Conservation (phyloP, 2,888 invertebrate species). For the Aethes cnicana region DNA sequence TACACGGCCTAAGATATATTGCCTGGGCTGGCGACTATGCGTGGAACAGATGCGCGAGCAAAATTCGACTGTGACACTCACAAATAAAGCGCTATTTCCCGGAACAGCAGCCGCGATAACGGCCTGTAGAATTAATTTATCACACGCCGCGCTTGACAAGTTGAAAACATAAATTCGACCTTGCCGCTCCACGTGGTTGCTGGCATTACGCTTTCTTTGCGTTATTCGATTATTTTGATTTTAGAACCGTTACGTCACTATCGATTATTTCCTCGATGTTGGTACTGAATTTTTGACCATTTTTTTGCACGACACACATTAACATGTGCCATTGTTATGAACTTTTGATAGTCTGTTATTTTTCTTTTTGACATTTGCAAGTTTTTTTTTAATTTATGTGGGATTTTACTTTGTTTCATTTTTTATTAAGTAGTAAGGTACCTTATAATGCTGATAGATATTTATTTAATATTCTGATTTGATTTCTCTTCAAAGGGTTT, state of each 20-base stretch:
- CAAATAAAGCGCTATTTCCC: slow-evolving; percentile 45
- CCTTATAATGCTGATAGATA: too few relatives aligned
- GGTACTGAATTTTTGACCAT: too few relatives aligned
- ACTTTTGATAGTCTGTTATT: too few relatives aligned
- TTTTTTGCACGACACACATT: too few relatives aligned
- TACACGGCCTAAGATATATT: slow-evolving; percentile 83
- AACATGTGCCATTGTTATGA: too few relatives aligned
- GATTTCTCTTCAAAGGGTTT: too few relatives aligned
- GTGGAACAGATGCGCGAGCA: slow-evolving; percentile 56
- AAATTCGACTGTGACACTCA: slow-evolving; percentile 44
- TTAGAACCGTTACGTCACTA: slow-evolving; percentile 33
- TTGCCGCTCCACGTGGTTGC: slow-evolving; percentile 81
- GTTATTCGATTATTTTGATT: slow-evolving; percentile 38
- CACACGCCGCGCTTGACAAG: slow-evolving; percentile 83
- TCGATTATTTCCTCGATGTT: slow-evolving; percentile 37
- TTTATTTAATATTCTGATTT: too few relatives aligned
- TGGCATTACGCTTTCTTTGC: slow-evolving; percentile 57
- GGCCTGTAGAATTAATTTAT: slow-evolving; percentile 83
- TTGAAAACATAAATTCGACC: slow-evolving; percentile 84
- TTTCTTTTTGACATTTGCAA: too few relatives aligned
- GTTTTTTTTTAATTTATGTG: too few relatives aligned
- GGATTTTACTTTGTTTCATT: too few relatives aligned
- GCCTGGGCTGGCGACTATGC: slow-evolving; percentile 83
- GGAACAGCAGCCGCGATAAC: slow-evolving; percentile 57
- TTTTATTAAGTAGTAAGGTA: too few relatives aligned